These are phyloP conservation scores for Percopsis omiscomaycus DNA, from an alignment of 2,797 vertebrate genomes.

Conservation along the genomic window DNA sequence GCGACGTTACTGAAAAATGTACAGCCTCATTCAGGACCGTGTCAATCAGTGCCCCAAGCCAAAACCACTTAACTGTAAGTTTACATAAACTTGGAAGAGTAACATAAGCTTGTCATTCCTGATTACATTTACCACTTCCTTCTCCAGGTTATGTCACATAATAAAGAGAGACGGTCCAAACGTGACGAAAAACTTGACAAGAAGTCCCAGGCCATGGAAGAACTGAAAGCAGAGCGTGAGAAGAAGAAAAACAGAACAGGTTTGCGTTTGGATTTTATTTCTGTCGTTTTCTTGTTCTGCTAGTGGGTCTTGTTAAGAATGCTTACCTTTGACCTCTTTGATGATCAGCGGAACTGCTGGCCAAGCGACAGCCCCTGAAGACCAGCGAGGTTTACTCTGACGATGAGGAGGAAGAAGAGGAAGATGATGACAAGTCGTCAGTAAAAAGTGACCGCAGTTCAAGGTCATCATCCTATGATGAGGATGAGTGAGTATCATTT, in stretches of 20 bases:
- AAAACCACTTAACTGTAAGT: neutral
- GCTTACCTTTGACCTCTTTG: neutral
- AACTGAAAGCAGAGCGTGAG: constrained; percentile 95
- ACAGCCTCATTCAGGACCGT: too few species aligned
- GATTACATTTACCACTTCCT: neutral
- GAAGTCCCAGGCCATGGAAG: constrained; percentile 99
- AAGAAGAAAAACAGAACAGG: constrained; percentile 99
- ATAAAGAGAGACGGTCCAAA: constrained; percentile 95
- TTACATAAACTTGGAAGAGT: neutral
- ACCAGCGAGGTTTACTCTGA: constrained; percentile 98
- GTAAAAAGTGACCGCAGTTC: constrained; percentile 95
- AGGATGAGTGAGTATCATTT: constrained; percentile 89
- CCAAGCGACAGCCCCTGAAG: constrained; percentile 95
- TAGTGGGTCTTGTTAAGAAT: neutral
- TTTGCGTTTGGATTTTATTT: constrained; percentile 37
- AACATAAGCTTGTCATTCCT: neutral
- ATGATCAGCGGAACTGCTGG: constrained; percentile 89
- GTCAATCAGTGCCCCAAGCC: too few species aligned
- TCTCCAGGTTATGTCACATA: constrained; percentile 93
- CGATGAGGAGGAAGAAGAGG: constrained; percentile 98
- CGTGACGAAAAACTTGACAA: constrained; percentile 97
- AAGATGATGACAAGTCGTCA: constrained; percentile 98
- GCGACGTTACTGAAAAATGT: too few species aligned
- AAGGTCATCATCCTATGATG: constrained; percentile 92
- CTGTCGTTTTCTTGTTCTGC: neutral